These are phyloP conservation scores for Stenolophus ochropezus DNA, from an alignment of 2,888 invertebrate genomes.

Conservation along the genomic window DNA sequence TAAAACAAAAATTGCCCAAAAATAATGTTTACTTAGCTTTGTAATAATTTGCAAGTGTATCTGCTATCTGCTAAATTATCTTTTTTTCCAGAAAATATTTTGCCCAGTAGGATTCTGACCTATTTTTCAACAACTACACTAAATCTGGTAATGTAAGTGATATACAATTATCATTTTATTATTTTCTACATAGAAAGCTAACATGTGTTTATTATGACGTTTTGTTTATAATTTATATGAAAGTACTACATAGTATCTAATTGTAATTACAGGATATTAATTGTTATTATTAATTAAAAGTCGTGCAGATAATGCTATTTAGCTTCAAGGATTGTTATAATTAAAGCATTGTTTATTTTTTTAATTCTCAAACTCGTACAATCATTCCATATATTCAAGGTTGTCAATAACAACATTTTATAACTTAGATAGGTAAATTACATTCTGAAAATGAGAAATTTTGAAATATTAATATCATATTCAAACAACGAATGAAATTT, in stretches of 20 bases:
- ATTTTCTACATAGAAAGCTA: background rate
- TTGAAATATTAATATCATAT: no score
- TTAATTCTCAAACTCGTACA: constrained; percentile 11
- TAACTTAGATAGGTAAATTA: no score
- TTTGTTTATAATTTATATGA: background rate
- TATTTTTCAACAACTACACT: no score
- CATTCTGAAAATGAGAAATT: no score
- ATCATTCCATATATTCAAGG: constrained; percentile 24
- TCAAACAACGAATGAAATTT: no score
- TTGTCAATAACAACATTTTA: background rate
- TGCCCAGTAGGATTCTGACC: no score
- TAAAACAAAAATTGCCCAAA: no score
- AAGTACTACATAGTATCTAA: background rate
- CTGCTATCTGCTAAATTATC: no score
- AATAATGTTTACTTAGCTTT: no score
- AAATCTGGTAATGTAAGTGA: no score
- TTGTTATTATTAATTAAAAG: constrained; percentile 25
- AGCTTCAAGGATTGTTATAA: constrained; percentile 23
- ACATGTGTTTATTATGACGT: background rate
- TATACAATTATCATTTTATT: background rate
- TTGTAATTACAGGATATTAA: background rate
- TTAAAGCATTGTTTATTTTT: constrained; percentile 8
- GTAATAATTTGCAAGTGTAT: no score
- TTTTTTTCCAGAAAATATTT: no score
- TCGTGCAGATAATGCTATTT: constrained; percentile 23